These are phyloP conservation scores for Rostratula benghalensis DNA, from an alignment of 2,113 vertebrate species.

Conservation along the genomic window DNA sequence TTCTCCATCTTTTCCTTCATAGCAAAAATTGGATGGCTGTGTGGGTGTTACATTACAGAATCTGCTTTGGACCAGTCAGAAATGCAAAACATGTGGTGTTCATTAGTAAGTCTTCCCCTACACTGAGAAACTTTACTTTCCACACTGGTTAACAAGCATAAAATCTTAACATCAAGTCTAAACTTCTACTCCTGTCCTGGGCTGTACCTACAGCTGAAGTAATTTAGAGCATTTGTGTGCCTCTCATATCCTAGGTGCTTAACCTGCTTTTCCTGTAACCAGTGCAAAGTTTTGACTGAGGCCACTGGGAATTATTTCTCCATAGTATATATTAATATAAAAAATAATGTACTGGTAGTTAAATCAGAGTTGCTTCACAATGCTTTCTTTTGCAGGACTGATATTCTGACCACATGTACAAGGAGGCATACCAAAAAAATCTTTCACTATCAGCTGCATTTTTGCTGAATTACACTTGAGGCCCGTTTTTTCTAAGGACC, in stretches of 20 bases:
- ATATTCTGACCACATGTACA: not conserved
- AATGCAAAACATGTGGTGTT: not conserved
- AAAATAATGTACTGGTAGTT: not conserved
- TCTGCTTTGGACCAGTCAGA: not conserved
- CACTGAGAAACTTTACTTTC: not conserved
- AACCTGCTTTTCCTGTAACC: not conserved
- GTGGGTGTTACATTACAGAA: not conserved
- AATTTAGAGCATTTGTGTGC: not conserved
- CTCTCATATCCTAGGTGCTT: not conserved
- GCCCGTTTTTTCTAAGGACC: not conserved
- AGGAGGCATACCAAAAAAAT: accelerated
- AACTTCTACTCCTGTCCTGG: not conserved
- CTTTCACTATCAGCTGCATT: not conserved
- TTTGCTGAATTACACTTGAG: not conserved
- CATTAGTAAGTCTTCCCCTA: not conserved
- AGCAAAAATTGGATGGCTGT: not conserved
- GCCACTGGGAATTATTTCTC: not conserved
- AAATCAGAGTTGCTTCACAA: not conserved
- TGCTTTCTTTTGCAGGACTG: not conserved
- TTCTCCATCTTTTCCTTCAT: not conserved
- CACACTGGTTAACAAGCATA: not conserved
- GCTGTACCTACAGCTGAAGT: not conserved
- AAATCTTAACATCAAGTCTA: not conserved
- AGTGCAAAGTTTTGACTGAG: not conserved
- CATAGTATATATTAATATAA: accelerated